Percentiles rank a stretch among this genome's conserved stretches.
phyloP scores from a whole-genome alignment of 2,888 invertebrate species.

The Chirona hameri region DNA sequence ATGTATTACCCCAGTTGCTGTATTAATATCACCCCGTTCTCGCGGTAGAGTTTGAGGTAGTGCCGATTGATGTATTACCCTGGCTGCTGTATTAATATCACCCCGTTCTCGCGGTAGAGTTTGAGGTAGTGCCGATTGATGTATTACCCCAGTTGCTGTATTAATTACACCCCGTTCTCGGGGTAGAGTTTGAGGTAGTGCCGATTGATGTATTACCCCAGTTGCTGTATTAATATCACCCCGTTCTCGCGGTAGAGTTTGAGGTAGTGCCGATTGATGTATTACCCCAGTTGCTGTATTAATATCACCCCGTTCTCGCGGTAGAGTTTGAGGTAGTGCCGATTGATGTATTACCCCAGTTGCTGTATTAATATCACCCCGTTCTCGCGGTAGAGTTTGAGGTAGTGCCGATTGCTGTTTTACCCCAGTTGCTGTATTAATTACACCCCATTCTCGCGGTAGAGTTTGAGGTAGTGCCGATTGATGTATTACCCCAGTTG shows the following conservation, averaged over 20 bases:
- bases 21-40: too few relatives aligned
- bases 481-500: too few relatives aligned
- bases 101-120: slow-evolving; percentile 55
- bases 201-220: too few relatives aligned
- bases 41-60: slow-evolving; percentile 68
- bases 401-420: slow-evolving; percentile 94
- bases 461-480: slow-evolving; percentile 82
- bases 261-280: slow-evolving; percentile 94
- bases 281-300: slow-evolving; percentile 49
- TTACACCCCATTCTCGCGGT: slow-evolving; percentile 42
- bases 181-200: slow-evolving; percentile 77
- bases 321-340: slow-evolving; percentile 81
- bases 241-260: slow-evolving; percentile 58
- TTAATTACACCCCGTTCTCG: neutral
- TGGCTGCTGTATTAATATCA: slow-evolving; percentile 72
- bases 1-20: too few relatives aligned
- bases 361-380: slow-evolving; percentile 68
- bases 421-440: too few relatives aligned
- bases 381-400: slow-evolving; percentile 61
- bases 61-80: too few relatives aligned
- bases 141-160: slow-evolving; percentile 57
- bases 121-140: slow-evolving; percentile 93
- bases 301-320: slow-evolving; percentile 38
- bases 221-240: slow-evolving; percentile 69
- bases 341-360: too few relatives aligned